A percentile compares a stretch with the other conserved stretches of the same genome.
Conservation (phyloP, 2,888 invertebrate genomes). For the Drosophila silvestris region DNA sequence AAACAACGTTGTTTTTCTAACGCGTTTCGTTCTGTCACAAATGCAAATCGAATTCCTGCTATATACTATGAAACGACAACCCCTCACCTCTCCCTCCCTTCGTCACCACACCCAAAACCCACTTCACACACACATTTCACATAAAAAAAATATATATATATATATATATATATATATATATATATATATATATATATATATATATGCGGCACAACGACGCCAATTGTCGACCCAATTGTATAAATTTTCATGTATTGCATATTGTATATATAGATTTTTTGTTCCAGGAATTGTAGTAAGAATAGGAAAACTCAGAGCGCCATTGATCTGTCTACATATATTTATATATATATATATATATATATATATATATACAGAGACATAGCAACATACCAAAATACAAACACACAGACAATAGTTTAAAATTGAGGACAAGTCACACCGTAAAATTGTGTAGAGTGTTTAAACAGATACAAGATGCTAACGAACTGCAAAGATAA, state of each 20-base stretch:
- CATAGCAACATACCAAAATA: neutral
- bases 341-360: neutral
- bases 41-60: conserved; percentile 71
- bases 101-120: neutral
- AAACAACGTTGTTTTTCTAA: conserved; percentile 49
- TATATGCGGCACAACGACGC: conserved; percentile 34
- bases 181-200: conserved; percentile 6
- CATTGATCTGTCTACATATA: conserved; percentile 1
- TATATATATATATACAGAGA: neutral
- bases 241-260: conserved; percentile 48
- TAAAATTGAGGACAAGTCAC: conserved; percentile 53
- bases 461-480: conserved; percentile 79
- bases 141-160: neutral
- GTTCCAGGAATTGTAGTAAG: conserved; percentile 34
- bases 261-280: conserved; percentile 4
- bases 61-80: conserved; percentile 1
- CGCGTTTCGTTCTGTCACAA: conserved; percentile 76
- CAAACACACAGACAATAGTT: conserved; percentile 14
- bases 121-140: neutral
- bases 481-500: conserved; percentile 83
- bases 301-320: conserved; percentile 12
- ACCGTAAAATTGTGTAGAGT: conserved; percentile 5
- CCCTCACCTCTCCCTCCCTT: neutral
- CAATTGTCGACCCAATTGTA: conserved; percentile 59
- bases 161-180: neutral